Evolutionary conservation across 2,797 vertebrate genomes (phyloP), one percentile per base, ranked within the genome.

Genomic region (Micrastur ruficollis): DNA sequence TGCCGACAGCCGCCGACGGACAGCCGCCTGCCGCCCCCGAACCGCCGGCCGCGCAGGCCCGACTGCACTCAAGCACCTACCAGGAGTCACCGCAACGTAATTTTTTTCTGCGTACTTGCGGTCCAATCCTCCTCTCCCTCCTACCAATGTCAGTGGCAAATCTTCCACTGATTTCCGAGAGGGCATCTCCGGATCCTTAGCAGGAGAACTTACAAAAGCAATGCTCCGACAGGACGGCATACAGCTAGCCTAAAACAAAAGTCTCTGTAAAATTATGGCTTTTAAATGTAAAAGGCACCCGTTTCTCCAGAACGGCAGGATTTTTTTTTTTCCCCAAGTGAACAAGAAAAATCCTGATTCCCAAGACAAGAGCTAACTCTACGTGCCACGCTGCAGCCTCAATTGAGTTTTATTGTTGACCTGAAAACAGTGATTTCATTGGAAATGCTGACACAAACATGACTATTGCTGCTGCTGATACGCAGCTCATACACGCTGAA

Each of bases 381-480:
- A 12, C 2, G 5, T 75, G 92, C 81, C 85, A 94, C 0, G 0
- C 58, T 73, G 81, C 75, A 91, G 90, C 70, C 66, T 58, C 89
- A 50, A 20, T 16, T 96, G 90, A 96, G 95, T 91, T 95, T 94
- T 90, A 84, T 31, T 94, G 92, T 94, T 96, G 92, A 95, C 94
- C 93, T 96, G 95, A 95, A 97, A 97, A 93, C 87, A 94, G 68
- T 79, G 96, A 95, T 96, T 97, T 90, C 91, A 87, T 36, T 95
- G 89, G 95, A 96, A 96, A 97, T 91, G 93, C 95, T 97, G 95
- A 95, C 95, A 97, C 92, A 96, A 97, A 97, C 92, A 95, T 95
- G 96, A 95, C 93, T 95, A 89, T 76, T 89, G 96, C 89, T 92
- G 85, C 34, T 94, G 95, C 14, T 94, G 89, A 94, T 92, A 96